Conservation (phyloP, 2,888 invertebrate species). For the Ceriagrion tenellum region DNA sequence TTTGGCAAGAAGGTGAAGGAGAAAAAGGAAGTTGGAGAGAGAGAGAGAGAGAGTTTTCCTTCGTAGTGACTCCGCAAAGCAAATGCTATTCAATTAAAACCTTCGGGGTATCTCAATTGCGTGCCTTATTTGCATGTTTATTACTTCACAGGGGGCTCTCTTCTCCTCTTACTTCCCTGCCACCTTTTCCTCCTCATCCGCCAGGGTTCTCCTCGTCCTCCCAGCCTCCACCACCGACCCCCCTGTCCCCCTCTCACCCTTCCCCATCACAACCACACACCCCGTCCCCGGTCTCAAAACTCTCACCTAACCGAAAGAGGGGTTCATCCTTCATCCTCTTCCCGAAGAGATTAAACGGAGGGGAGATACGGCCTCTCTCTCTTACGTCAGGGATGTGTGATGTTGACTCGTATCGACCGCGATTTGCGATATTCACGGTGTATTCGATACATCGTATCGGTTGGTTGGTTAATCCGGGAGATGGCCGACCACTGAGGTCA, state of each 20-base stretch:
- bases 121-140: slow-evolving; percentile 66
- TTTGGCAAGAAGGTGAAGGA: background rate
- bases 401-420: too few relatives aligned
- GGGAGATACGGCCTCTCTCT: background rate
- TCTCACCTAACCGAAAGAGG: background rate
- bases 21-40: background rate
- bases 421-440: too few relatives aligned
- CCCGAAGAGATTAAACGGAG: background rate
- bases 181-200: background rate
- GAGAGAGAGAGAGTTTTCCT: slow-evolving; percentile 33
- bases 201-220: background rate
- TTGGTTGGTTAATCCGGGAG: too few relatives aligned
- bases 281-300: background rate
- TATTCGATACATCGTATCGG: too few relatives aligned
- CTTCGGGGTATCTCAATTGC: slow-evolving; percentile 63
- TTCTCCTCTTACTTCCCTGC: background rate
- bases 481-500: too few relatives aligned
- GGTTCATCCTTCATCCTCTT: background rate
- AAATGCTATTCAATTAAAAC: slow-evolving; percentile 67
- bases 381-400: background rate
- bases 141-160: slow-evolving; percentile 49
- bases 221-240: background rate
- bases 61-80: slow-evolving; percentile 63
- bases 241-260: too few relatives aligned
- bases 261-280: background rate